Conservation (phyloP, 1,140 invertebrate genomes). For the Calliphora vicina region DNA sequence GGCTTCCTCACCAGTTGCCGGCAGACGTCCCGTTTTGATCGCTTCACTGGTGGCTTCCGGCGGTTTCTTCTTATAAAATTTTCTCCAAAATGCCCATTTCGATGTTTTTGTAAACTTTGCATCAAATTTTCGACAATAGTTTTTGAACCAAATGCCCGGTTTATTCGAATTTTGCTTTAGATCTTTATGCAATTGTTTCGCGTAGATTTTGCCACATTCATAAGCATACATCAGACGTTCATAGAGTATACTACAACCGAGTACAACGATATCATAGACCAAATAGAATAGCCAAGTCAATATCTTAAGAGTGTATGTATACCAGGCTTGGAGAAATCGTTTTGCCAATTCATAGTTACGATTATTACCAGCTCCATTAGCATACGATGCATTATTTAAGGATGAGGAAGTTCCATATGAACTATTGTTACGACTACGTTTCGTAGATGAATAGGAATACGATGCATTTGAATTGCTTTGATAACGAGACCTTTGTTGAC, state of each 20-base stretch:
- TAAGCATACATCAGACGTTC: constrained; percentile 64
- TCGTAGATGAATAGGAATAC: constrained; percentile 57
- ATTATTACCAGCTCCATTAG: constrained; percentile 42
- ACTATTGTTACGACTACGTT: constrained; percentile 39
- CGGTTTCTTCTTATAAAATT: constrained; percentile 56
- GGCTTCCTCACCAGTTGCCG: constrained; percentile 90
- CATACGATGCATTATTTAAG: constrained; percentile 40
- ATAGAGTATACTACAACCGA: constrained; percentile 77
- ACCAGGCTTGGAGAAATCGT: constrained; percentile 66
- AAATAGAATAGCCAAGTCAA: constrained; percentile 79
- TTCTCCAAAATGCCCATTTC: constrained; percentile 58
- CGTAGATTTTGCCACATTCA: constrained; percentile 47
- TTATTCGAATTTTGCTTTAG: constrained; percentile 60
- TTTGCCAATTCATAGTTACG: constrained; percentile 59
- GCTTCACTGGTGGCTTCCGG: constrained; percentile 49
- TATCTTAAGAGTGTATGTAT: constrained; percentile 72
- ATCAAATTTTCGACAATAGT: constrained; percentile 57
- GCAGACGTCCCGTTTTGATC: constrained; percentile 68
- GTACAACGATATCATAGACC: constrained; percentile 78
- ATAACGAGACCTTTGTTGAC: constrained; percentile 47
- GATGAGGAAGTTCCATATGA: constrained; percentile 43
- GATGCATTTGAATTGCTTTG: constrained; percentile 48
- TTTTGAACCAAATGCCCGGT: constrained; percentile 58
- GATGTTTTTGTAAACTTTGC: constrained; percentile 58
- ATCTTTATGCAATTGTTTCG: constrained; percentile 54